These are phyloP conservation scores for Tetropium fuscum DNA, from an alignment of 2,888 invertebrate genomes.

Conservation along the genomic window DNA sequence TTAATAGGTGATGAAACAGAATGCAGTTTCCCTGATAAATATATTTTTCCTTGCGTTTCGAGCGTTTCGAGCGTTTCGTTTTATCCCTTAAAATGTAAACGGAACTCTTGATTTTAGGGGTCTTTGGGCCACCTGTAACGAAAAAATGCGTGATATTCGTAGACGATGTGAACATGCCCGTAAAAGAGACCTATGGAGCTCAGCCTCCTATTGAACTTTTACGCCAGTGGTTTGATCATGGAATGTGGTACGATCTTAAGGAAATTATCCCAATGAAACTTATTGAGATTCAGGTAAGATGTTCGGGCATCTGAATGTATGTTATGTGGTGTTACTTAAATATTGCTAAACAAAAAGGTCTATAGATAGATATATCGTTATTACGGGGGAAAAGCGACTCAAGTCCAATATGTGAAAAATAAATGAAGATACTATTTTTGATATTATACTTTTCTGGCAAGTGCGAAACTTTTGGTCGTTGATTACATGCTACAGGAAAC, in stretches of 20 bases:
- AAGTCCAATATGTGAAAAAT: too few relatives aligned
- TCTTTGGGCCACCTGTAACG: conserved; percentile 92
- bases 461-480: too few relatives aligned
- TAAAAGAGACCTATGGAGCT: conserved; percentile 90
- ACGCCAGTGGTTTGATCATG: conserved; percentile 90
- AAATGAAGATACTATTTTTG: too few relatives aligned
- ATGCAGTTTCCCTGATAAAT: too few relatives aligned
- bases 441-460: too few relatives aligned
- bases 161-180: conserved; percentile 97
- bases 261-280: conserved; percentile 82
- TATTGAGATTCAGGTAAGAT: conserved; percentile 83
- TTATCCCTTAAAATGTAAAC: conserved; percentile 25
- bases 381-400: too few relatives aligned
- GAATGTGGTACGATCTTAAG: conserved; percentile 90
- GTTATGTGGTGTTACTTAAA: too few relatives aligned
- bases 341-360: too few relatives aligned
- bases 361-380: too few relatives aligned
- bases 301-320: too few relatives aligned
- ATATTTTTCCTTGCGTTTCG: not conserved
- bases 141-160: conserved; percentile 92
- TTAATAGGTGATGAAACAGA: too few relatives aligned
- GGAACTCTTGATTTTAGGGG: conserved; percentile 68
- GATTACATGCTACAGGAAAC: too few relatives aligned
- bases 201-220: conserved; percentile 95
- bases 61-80: not conserved